Percentiles rank a stretch among this genome's conserved stretches.
Conservation (phyloP, 2,888 invertebrate species). For the Pandemis heparana region DNA sequence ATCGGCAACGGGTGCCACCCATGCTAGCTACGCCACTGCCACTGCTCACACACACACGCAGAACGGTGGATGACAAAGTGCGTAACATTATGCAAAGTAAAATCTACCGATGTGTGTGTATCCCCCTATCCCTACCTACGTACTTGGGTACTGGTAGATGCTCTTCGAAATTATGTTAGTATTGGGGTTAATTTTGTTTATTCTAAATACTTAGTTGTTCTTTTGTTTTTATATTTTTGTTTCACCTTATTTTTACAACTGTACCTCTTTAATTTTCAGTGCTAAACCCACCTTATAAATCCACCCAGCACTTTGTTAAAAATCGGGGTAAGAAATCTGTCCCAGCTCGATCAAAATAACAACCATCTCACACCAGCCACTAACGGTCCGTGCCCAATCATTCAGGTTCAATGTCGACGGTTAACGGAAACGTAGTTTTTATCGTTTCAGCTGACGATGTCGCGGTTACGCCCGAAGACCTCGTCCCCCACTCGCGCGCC, state of each 20-base stretch:
- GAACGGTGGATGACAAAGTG: not conserved
- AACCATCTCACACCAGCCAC: slow-evolving; percentile 34
- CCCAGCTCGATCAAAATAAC: slow-evolving; percentile 54
- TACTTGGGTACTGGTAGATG: not conserved
- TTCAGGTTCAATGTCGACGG: not conserved
- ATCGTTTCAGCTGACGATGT: slow-evolving; percentile 73
- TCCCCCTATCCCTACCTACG: not conserved
- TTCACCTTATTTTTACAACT: slow-evolving; percentile 48
- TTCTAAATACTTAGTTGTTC: not conserved
- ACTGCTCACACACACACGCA: not conserved
- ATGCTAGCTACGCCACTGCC: slow-evolving; percentile 4
- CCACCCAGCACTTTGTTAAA: slow-evolving; percentile 64
- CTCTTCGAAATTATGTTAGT: too few species aligned
- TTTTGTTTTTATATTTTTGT: slow-evolving; percentile 39
- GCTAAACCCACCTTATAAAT: slow-evolving; percentile 68
- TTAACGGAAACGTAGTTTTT: not conserved
- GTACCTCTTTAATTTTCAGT: slow-evolving; percentile 78
- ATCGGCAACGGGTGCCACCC: slow-evolving; percentile 8
- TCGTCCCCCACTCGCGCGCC: slow-evolving; percentile 70
- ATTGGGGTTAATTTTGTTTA: not conserved
- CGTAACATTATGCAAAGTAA: slow-evolving; percentile 1
- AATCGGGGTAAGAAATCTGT: slow-evolving; percentile 71
- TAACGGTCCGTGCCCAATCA: slow-evolving; percentile 12
- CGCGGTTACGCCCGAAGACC: slow-evolving; percentile 74
- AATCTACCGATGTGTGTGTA: not conserved